These are phyloP conservation scores for Murina feae DNA, from an alignment of 2,113 vertebrate genomes.

Conservation along the genomic window DNA sequence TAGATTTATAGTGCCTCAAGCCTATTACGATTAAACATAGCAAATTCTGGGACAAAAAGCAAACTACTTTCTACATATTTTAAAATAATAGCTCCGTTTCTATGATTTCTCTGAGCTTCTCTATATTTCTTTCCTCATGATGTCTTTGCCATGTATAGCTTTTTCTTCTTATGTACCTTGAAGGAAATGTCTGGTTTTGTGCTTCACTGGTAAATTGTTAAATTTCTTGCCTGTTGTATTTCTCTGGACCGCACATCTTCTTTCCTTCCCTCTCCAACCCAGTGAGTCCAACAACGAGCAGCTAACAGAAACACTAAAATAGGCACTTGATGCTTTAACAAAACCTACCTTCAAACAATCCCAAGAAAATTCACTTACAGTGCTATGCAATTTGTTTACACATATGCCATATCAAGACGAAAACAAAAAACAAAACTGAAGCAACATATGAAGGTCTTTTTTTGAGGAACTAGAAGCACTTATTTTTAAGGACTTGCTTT, in stretches of 20 bases:
- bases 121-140: neutral
- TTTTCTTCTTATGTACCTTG: neutral
- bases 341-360: conserved; percentile 1
- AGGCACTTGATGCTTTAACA: neutral
- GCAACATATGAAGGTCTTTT: neutral
- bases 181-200: conserved; percentile 40
- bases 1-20: neutral
- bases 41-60: neutral
- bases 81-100: neutral
- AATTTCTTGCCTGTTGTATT: conserved; percentile 10
- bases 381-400: conserved; percentile 27
- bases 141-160: neutral
- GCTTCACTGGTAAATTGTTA: conserved; percentile 2
- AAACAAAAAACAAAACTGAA: neutral
- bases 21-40: neutral
- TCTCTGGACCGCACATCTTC: neutral
- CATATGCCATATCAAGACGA: conserved; percentile 36
- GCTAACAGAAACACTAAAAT: neutral
- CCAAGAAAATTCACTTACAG: neutral
- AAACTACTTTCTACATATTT: neutral
- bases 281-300: neutral
- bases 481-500: conserved; percentile 62
- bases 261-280: neutral
- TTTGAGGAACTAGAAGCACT: neutral
- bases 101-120: neutral